A percentile compares a stretch with the other conserved stretches of the same genome.
Conservation (phyloP, 2,113 vertebrate genomes). For the Phoenicopterus ruber region DNA sequence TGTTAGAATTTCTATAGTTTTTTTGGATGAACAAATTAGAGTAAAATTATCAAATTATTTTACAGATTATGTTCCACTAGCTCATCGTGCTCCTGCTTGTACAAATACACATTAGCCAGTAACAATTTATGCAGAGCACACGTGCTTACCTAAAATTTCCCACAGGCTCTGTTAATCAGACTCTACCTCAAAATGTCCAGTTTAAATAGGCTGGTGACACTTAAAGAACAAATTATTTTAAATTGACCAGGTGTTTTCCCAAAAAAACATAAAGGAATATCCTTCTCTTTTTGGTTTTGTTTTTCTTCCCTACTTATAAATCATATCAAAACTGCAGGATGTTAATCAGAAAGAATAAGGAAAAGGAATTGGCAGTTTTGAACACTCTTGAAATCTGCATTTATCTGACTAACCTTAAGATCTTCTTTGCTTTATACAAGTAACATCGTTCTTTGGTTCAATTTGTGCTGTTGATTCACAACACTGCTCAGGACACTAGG, state of each 20-base stretch:
- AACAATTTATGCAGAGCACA: neutral
- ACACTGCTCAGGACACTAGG: neutral
- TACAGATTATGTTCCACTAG: neutral
- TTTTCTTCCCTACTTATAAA: neutral
- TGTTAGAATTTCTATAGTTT: neutral
- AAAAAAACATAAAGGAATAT: rapidly evolving
- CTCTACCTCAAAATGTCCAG: neutral
- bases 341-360: neutral
- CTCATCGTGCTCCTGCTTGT: neutral
- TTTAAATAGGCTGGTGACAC: neutral
- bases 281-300: neutral
- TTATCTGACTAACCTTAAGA: neutral
- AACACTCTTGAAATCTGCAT: neutral
- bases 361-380: neutral
- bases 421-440: neutral
- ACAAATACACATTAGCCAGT: neutral
- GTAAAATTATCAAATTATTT: neutral
- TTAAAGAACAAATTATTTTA: neutral
- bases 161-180: neutral
- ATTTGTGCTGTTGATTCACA: neutral
- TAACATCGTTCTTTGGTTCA: neutral
- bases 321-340: neutral
- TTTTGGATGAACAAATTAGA: neutral
- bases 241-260: rapidly evolving
- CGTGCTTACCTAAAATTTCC: neutral